Conservation (phyloP, 2,113 vertebrate genomes). For the Calypte anna region DNA sequence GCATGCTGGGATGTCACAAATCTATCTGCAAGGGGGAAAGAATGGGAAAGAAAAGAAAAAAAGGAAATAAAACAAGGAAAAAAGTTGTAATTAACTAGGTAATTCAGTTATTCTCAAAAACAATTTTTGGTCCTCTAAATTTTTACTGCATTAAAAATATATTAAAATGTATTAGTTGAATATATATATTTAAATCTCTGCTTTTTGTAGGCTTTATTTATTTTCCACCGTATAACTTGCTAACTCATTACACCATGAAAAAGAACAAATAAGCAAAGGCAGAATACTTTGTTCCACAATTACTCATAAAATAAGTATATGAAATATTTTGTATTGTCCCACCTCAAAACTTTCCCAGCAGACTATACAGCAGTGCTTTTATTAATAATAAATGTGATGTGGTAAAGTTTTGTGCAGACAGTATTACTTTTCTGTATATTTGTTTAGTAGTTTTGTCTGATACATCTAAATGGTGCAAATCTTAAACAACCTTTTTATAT, state of each 20-base stretch:
- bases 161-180: not conserved
- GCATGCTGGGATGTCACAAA: constrained; percentile 87
- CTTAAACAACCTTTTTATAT: not conserved
- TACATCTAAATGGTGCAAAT: not conserved
- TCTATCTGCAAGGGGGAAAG: constrained; percentile 77
- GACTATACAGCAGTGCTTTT: not conserved
- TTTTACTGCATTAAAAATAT: not conserved
- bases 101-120: not conserved
- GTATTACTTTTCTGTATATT: not conserved
- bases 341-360: not conserved
- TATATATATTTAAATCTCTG: not conserved
- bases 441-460: not conserved
- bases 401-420: not conserved
- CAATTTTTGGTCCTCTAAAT: not conserved
- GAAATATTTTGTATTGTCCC: not conserved
- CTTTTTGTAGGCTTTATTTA: not conserved
- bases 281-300: not conserved
- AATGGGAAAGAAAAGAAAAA: accelerated
- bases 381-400: not conserved
- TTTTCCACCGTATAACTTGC: not conserved
- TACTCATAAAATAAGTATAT: not conserved
- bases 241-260: not conserved
- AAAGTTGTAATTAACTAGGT: not conserved
- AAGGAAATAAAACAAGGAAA: not conserved
- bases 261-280: not conserved